Evolutionary conservation across 2,888 invertebrate species (phyloP), one percentile per base, ranked within the genome.

Genomic region (Priocnemis perturbator): DNA sequence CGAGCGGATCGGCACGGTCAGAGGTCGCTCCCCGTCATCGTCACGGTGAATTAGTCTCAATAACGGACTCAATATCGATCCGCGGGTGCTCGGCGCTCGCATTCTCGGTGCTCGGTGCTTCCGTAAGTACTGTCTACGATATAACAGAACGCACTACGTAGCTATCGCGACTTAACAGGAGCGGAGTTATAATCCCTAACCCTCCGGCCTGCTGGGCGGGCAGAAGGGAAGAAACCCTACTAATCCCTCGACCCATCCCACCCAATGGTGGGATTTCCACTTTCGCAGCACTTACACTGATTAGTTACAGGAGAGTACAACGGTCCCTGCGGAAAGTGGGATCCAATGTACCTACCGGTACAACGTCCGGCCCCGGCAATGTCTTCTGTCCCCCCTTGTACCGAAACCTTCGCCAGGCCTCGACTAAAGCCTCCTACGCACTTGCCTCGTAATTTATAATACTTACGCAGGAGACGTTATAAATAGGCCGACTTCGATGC

Each of bases 161-260:
- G 67, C 66, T 69, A 60, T 69, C 66, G 60, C 69, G 66, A 69
- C 66, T 69, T 69, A 69, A 60, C 69, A 60, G 66, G 56, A 60
- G 50, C 60, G 45, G 48, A 56, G 67, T 69, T 66, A 69, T 69
- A 69, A 69, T 69, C 66, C 66, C 50, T 50, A 48, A 56, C 50
- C 60, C 68, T 56, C 57, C 57, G 55, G 37, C 37, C 11, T 11
- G 11, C 11, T 1, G 11, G 11, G 11, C 37, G 7, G 45, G 50
- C 15, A 19, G 17, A 47, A 30, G 60, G 50, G 48, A 56, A 67
- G 69, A 69, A 69, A 69, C 55, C 69, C 50, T 50, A 50, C 52
- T 69, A 69, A 69, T 66, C 69, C 56, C 21, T 60, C 69, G 66
- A 37, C 37, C 37, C 37, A 37, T 37, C 37, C 11, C 37, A 5